Evolutionary conservation across 2,113 vertebrate genomes (phyloP).

Genomic region (Heptranchias perlo): DNA sequence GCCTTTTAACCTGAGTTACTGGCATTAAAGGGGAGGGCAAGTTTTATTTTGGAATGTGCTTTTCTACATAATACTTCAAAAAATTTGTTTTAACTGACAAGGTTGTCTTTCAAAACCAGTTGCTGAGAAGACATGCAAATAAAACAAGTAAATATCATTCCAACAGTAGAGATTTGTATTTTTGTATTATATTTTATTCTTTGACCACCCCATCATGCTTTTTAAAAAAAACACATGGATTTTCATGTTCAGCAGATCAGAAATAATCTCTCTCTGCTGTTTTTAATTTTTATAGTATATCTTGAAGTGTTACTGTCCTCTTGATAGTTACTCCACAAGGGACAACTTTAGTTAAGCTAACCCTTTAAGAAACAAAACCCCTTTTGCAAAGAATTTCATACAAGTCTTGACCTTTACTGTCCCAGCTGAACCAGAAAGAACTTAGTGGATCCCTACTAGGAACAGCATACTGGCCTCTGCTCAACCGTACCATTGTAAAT

Average conservation of each 20-base stretch:
- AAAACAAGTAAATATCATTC: not conserved
- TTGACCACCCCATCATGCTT: not conserved
- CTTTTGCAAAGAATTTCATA: not conserved
- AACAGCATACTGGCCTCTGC: not conserved
- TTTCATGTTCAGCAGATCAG: not conserved
- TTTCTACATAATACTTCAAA: not conserved
- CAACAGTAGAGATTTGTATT: not conserved
- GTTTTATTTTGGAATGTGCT: not conserved
- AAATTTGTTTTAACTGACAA: not conserved
- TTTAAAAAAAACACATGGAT: not conserved
- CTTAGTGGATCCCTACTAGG: no score
- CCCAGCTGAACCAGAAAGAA: not conserved
- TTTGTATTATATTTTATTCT: not conserved
- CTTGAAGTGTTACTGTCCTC: not conserved
- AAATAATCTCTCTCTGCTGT: not conserved
- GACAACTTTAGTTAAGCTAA: not conserved
- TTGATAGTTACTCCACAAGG: not conserved
- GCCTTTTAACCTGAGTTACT: not conserved
- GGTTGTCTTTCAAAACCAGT: not conserved
- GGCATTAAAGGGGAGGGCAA: not conserved
- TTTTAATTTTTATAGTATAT: not conserved
- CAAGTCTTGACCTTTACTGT: not conserved
- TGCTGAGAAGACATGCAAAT: not conserved
- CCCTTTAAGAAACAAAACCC: not conserved
- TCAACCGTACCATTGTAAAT: constrained; percentile 1